A percentile compares a stretch with the other conserved stretches of the same genome.
These are phyloP conservation scores for Chaetogeoica ovagalla DNA, from an alignment of 2,888 invertebrate species.

Conservation along the genomic window DNA sequence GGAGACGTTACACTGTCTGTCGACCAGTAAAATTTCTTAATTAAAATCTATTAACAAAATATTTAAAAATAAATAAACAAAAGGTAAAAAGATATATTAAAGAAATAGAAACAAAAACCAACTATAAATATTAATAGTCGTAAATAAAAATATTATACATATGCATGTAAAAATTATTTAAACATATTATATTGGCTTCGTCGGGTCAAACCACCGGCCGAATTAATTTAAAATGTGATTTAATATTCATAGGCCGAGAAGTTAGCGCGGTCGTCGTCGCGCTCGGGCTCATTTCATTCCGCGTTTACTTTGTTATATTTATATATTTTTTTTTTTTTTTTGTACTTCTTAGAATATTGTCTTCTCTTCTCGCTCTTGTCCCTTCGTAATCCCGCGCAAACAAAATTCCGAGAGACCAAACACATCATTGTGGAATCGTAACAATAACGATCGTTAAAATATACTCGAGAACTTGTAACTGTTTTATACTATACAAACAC, in stretches of 20 bases:
- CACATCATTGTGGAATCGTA: no score
- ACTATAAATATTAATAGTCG: no score
- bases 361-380: not conserved
- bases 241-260: no score
- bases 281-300: not conserved
- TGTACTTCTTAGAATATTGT: not conserved
- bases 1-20: constrained; percentile 4
- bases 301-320: constrained; percentile 12
- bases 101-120: no score
- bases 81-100: no score
- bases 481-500: no score
- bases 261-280: constrained; percentile 17
- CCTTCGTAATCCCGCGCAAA: not conserved
- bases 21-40: constrained; percentile 38
- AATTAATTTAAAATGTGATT: constrained; percentile 33
- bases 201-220: constrained; percentile 11
- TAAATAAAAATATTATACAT: no score
- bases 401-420: constrained; percentile 15
- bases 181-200: not conserved
- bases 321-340: no score
- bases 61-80: no score
- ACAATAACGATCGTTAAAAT: no score
- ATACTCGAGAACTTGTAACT: no score
- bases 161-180: no score
- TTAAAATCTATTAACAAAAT: constrained; percentile 13